Conservation (phyloP, 1,140 invertebrate genomes). For the Ectropis grisescens region DNA sequence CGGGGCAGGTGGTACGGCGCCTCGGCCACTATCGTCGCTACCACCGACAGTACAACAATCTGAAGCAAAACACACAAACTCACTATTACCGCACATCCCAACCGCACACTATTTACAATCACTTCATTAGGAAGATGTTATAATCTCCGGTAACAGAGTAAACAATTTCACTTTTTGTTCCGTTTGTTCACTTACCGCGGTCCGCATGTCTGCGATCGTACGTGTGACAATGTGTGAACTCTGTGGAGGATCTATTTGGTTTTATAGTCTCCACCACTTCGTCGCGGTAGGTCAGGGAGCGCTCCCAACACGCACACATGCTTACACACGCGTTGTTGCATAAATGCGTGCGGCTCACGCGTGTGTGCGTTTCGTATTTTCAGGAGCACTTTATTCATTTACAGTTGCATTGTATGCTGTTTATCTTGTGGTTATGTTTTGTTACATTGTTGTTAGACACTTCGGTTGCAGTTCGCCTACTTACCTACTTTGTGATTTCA, state of each 20-base stretch:
- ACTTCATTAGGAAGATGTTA: neutral
- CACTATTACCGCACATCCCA: neutral
- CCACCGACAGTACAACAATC: conserved; percentile 38
- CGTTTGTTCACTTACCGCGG: conserved; percentile 42
- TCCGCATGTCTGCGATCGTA: conserved; percentile 40
- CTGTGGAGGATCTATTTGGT: conserved; percentile 2
- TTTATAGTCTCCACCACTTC: conserved; percentile 54
- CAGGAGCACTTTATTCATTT: conserved; percentile 2
- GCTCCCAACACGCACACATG: neutral
- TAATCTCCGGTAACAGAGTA: conserved; percentile 2
- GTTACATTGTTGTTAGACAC: no score
- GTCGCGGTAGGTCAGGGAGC: neutral
- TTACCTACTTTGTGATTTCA: no score
- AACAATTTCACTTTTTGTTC: conserved; percentile 43
- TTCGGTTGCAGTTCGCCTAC: no score
- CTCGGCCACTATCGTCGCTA: conserved; percentile 37
- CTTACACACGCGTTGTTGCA: neutral
- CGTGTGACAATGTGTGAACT: conserved; percentile 33
- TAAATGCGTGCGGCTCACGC: neutral
- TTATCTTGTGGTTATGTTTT: no score
- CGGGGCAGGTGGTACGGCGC: conserved; percentile 48
- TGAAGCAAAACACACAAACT: conserved; percentile 23
- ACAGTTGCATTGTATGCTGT: neutral
- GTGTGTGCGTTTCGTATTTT: conserved; percentile 1
- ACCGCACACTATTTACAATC: neutral